A percentile compares a stretch with the other conserved stretches of the same genome.
phyloP scores from a whole-genome alignment of 2,113 vertebrate genomes.

The Cyanoderma ruficeps region DNA sequence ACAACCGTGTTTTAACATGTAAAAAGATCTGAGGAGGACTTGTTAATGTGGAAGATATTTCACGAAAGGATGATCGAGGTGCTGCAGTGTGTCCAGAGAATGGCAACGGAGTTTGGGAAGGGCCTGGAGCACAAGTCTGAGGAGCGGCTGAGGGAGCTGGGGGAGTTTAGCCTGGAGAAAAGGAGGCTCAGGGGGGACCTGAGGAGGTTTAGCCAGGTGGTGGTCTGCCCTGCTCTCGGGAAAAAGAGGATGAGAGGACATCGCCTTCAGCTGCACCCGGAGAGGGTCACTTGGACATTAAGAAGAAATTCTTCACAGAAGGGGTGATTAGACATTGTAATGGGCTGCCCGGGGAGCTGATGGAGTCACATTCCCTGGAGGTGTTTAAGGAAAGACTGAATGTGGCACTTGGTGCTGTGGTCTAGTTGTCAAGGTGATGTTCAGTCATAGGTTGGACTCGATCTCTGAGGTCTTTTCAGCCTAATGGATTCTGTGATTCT shows the following conservation, averaged over 20 bases:
- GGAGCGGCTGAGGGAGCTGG: not conserved
- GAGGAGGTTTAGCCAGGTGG: fast-evolving
- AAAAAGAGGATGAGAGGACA: too few species aligned
- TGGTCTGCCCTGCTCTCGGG: not conserved
- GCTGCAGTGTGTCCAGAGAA: not conserved
- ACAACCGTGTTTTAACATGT: not conserved
- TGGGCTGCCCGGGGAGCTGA: not conserved
- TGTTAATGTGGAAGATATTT: not conserved
- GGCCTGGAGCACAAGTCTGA: not conserved
- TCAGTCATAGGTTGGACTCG: not conserved
- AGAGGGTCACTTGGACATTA: not conserved
- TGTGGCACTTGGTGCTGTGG: not conserved
- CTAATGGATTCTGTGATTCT: not conserved
- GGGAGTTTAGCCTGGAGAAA: not conserved
- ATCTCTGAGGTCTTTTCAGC: not conserved
- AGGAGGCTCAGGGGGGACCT: not conserved
- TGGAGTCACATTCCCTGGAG: not conserved
- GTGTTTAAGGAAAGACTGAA: not conserved
- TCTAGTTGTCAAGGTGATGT: not conserved
- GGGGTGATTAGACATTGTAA: not conserved
- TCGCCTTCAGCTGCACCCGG: not conserved
- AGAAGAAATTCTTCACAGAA: not conserved
- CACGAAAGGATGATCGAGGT: not conserved
- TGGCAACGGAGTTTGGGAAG: not conserved
- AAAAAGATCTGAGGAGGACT: not conserved